Conservation (phyloP, 1,140 invertebrate species). For the Brachionus rotundiformis region DNA sequence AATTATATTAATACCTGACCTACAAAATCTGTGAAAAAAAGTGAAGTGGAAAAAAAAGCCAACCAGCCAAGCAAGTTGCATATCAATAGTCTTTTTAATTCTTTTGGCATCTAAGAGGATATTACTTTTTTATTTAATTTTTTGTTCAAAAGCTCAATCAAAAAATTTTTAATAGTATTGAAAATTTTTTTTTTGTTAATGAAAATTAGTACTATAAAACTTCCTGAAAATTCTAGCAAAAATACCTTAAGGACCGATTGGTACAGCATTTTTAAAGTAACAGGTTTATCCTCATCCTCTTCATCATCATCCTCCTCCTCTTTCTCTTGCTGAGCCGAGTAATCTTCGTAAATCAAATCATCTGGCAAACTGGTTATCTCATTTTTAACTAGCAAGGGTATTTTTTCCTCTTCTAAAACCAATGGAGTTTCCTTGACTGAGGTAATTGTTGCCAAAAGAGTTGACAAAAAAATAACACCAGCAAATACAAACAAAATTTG, state of each 20-base stretch:
- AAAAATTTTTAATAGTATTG: too few relatives aligned
- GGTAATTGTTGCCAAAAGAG: conserved; percentile 23
- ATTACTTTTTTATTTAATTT: too few relatives aligned
- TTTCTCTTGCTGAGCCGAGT: not conserved
- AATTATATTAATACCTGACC: not conserved
- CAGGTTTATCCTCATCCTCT: conserved; percentile 40
- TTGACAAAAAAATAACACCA: not conserved
- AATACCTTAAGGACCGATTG: conserved; percentile 32
- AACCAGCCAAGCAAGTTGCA: conserved; percentile 46
- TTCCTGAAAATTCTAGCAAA: too few relatives aligned
- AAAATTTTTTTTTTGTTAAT: too few relatives aligned
- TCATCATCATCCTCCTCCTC: conserved; percentile 5
- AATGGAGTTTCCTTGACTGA: conserved; percentile 29
- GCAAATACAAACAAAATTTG: conserved; percentile 49
- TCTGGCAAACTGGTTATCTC: conserved; percentile 30
- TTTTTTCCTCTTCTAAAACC: not conserved
- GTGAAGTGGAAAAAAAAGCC: conserved; percentile 38
- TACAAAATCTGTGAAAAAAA: conserved; percentile 48
- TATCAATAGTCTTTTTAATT: not conserved
- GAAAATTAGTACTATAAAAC: too few relatives aligned
- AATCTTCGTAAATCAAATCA: conserved; percentile 12
- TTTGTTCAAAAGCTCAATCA: too few relatives aligned
- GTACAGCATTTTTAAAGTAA: conserved; percentile 37
- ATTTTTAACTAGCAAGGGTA: not conserved
- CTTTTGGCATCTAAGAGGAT: conserved; percentile 35